phyloP scores from a whole-genome alignment of 2,113 vertebrate species.

The Dryoscopus gambensis region DNA sequence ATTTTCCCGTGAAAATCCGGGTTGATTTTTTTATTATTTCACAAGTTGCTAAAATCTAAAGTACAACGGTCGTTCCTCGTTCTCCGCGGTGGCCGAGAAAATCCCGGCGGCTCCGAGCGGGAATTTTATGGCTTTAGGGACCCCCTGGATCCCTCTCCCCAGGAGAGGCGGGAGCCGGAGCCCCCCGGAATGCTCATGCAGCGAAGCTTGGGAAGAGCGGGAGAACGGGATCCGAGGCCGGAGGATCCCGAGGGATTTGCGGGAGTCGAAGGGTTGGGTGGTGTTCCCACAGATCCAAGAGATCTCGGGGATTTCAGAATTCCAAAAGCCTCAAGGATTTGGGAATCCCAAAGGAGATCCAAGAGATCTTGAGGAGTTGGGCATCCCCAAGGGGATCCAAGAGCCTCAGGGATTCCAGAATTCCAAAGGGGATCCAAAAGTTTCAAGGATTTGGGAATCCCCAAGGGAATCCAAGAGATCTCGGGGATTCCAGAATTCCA shows the following conservation, averaged over 20 bases:
- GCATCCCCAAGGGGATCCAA: no score
- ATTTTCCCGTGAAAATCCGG: constrained; percentile 28
- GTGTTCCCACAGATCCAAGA: fast-evolving
- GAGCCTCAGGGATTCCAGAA: no score
- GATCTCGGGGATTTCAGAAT: fast-evolving
- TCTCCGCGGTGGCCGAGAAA: neutral
- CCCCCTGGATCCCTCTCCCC: neutral
- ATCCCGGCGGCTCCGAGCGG: neutral
- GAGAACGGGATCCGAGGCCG: neutral
- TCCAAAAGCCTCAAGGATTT: neutral
- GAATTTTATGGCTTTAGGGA: constrained; percentile 43
- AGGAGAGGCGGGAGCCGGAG: neutral
- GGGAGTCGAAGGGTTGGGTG: neutral
- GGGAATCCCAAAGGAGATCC: neutral
- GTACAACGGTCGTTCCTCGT: neutral
- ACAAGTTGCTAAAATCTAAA: constrained; percentile 43
- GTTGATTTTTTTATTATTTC: constrained; percentile 23
- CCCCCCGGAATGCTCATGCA: neutral
- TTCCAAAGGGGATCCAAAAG: neutral
- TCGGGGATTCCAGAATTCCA: fast-evolving
- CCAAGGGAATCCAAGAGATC: neutral
- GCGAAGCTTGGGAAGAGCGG: neutral
- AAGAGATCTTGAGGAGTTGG: no score
- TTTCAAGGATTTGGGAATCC: no score
- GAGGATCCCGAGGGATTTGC: neutral